Percentiles rank a stretch among this genome's conserved stretches.
These are phyloP conservation scores for Aspidiotus rigidus DNA, from an alignment of 2,888 invertebrate genomes.

Conservation along the genomic window DNA sequence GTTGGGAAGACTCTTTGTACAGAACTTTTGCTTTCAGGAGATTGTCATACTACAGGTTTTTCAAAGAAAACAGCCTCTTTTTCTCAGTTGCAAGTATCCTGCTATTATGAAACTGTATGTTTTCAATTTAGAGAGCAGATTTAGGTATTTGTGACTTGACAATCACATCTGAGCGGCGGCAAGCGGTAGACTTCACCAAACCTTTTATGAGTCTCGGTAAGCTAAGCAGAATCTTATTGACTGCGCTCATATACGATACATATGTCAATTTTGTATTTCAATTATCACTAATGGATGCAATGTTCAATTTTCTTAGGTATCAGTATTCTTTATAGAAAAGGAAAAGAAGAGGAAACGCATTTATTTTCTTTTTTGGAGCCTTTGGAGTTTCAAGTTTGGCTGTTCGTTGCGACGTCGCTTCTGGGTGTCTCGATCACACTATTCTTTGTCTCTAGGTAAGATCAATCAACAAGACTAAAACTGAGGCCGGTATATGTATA, in stretches of 20 bases:
- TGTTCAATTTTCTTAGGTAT: conserved; percentile 50
- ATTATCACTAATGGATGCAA: not conserved
- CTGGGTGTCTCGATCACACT: conserved; percentile 71
- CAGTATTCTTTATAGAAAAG: conserved; percentile 76
- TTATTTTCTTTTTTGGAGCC: conserved; percentile 85
- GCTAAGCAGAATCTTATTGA: not conserved
- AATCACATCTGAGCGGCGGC: conserved; percentile 81
- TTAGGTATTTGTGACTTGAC: conserved; percentile 92
- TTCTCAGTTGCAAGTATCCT: too few species aligned
- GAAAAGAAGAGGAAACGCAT: conserved; percentile 65
- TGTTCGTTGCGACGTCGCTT: conserved; percentile 80
- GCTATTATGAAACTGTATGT: conserved; percentile 38
- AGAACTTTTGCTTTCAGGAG: too few species aligned
- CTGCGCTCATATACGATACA: too few species aligned
- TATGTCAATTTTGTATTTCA: too few species aligned
- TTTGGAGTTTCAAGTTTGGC: conserved; percentile 76
- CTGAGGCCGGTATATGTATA: too few species aligned
- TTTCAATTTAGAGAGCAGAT: conserved; percentile 66
- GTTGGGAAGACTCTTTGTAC: too few species aligned
- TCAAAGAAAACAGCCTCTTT: too few species aligned
- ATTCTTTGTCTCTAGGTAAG: conserved; percentile 67
- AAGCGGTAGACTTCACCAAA: conserved; percentile 85
- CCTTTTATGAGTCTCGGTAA: conserved; percentile 87
- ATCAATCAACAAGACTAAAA: too few species aligned
- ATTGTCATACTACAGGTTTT: too few species aligned